Base-by-base conservation (phyloP, 2,888 invertebrate genomes). In the Tethea ocularis region DNA sequence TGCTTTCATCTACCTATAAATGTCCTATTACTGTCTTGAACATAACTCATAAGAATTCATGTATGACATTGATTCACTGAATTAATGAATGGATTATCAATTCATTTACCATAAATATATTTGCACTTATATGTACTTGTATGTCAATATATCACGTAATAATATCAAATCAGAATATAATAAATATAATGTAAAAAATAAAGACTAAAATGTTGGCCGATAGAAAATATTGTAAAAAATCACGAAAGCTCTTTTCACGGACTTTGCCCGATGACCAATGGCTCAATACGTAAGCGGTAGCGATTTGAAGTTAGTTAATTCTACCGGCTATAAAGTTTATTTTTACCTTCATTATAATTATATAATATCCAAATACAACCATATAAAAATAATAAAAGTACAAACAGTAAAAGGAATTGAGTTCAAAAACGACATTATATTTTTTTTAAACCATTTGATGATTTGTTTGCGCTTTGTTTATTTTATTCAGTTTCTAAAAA, bases 161-260 rank as follows among this genome's bases (percentile, higher is more conserved):
- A 46, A 46, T n/a, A 20, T 20, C 10, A 57, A 53, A n/a, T 29
- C 13, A 53, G 26, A 33, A 13, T 11, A 53, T 5, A 6, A 15
- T 8, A 23, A 20, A 52, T 36, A n/a, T n/a, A n/a, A n/a, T n/a
- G n/a, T n/a, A 46, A 13, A 36, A 23, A 51, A 13, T 24, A 24
- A 24, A 24, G 24, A 24, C 10, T 24, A 56, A 59, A 56, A 17
- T 61, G 51, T 57, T 17, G 46, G 6, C 24, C 26, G 15, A 62
- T 58, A 58, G 29, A 59, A 65, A 60, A 68, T 58, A 55, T 20
- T 58, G 23, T 22, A 15, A 33, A n/a, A 64, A 65, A 68, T 58
- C 72, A 72, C 72, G 69, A 72, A 69, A 59, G 62, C 56, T 62
- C 29, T 13, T 17, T 52, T 24, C n/a, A 20, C 29, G 52, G 52